Base-by-base conservation (phyloP, 2,113 vertebrate species). In the Limanda limanda region DNA sequence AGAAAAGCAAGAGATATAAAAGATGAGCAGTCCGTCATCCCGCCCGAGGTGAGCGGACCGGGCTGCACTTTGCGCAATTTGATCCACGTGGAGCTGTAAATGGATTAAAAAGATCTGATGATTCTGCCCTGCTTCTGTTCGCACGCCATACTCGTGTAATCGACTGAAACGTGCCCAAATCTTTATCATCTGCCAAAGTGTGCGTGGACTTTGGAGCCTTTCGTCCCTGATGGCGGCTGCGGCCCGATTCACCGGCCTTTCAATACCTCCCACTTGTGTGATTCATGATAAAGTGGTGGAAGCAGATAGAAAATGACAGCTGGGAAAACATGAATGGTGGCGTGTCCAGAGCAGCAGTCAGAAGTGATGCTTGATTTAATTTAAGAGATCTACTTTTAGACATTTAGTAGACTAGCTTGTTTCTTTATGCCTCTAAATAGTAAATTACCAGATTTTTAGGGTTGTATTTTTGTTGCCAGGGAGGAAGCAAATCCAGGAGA, bases 141-240 rank as follows among this genome's bases (percentile, higher is more conserved):
- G 24, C 64, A 78, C 81, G 6, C 31, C 31, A 31, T 1, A 79
- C 86, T 72, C 84, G 31, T 5, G 75, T 81, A 88, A 91, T 91
- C 81, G 72, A 93, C 91, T 87, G 71, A 85, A 91, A 86, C 78
- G 79, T 83, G 76, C 62, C 76, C 73, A 88, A 82, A 85, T 84
- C 82, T 76, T 81, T 68, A 71, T 81, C 40, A 84, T 89, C 74
- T 81, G 78, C 75, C 69, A 76, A 76, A 84, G 72, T 72, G 25
- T 14, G 54, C 17, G 71, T 85, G 84, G 85, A 81, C 88, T 68
- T 70, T 74, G 37, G 66, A 82, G 68, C 71, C 71, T 68, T 51
- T 67, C 58, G 13, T 1, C 52, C 45, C 13, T 4, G 5, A 15
- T 4, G 45, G 45, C 14, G 3, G 15, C 45, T 15, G 14, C 15